phyloP scores from a whole-genome alignment of 1,140 invertebrate species.

The Bactericera cockerelli region DNA sequence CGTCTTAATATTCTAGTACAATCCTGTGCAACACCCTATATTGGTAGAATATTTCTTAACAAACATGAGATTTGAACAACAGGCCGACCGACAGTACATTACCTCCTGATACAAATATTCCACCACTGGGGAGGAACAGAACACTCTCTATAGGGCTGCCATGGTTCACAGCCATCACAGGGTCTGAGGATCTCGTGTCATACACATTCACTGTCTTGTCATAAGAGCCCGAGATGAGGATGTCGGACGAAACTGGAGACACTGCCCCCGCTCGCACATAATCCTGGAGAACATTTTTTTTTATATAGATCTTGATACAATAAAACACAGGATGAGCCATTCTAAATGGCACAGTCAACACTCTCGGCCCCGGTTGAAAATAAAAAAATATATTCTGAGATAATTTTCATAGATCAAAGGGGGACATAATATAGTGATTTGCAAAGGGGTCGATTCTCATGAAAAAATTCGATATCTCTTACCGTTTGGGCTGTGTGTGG shows the following conservation, averaged over 20 bases:
- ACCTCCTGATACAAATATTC: constrained; percentile 79
- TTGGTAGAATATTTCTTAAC: no score
- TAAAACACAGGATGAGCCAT: no score
- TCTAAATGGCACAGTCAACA: no score
- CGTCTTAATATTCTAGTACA: no score
- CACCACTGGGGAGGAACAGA: constrained; percentile 74
- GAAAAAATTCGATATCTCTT: no score
- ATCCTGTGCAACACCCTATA: no score
- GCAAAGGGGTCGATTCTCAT: no score
- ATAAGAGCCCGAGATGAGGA: constrained; percentile 79
- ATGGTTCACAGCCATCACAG: constrained; percentile 65
- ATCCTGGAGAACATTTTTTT: constrained; percentile 44
- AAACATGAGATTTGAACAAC: no score
- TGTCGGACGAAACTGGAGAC: constrained; percentile 56
- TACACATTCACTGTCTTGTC: constrained; percentile 82
- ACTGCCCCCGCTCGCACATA: constrained; percentile 66
- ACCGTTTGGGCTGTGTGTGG: no score
- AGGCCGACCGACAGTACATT: no score
- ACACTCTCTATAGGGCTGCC: constrained; percentile 80
- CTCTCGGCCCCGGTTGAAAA: neutral
- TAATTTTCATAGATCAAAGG: no score
- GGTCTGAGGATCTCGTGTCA: constrained; percentile 59
- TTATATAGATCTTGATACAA: constrained; percentile 3
- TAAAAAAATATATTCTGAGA: neutral
- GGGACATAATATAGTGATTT: no score